A percentile compares a stretch with the other conserved stretches of the same genome.
These are phyloP conservation scores for Laupala kohalensis DNA, from an alignment of 1,140 invertebrate genomes.

Conservation along the genomic window DNA sequence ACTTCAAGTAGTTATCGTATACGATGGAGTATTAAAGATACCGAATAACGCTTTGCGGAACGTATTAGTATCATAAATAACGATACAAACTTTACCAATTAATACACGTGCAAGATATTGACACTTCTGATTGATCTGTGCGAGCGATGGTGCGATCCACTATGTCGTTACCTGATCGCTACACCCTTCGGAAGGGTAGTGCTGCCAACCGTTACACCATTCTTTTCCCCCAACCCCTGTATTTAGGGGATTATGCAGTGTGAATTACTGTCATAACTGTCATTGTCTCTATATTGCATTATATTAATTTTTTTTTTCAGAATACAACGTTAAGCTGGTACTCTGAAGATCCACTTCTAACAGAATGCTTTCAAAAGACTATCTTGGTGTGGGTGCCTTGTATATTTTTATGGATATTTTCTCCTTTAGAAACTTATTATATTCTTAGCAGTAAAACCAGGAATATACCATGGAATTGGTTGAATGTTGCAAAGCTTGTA, in stretches of 20 bases:
- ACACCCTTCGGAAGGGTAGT: too few species aligned
- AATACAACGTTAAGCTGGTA: slow-evolving; percentile 62
- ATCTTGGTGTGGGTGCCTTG: slow-evolving; percentile 78
- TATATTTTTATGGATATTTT: slow-evolving; percentile 65
- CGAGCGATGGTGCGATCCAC: neutral
- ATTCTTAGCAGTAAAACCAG: slow-evolving; percentile 58
- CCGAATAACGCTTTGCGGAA: neutral
- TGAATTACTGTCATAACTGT: neutral
- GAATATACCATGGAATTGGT: slow-evolving; percentile 67
- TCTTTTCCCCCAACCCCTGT: too few species aligned
- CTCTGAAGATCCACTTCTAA: slow-evolving; percentile 67
- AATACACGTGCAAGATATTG: neutral
- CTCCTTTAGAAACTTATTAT: slow-evolving; percentile 62
- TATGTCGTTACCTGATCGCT: too few species aligned
- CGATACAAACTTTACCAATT: neutral
- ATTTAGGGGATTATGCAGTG: too few species aligned
- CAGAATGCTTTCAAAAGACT: slow-evolving; percentile 78
- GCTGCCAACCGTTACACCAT: too few species aligned
- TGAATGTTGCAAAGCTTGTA: slow-evolving; percentile 66
- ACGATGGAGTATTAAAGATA: too few species aligned
- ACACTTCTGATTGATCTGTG: neutral
- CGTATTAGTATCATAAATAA: neutral
- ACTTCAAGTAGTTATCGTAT: too few species aligned
- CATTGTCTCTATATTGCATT: neutral
- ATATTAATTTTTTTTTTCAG: slow-evolving; percentile 36